Percentiles rank a stretch among this genome's conserved stretches.
Evolutionary conservation across 1,140 invertebrate genomes (phyloP).

Genomic region (Polypedilum pembai): DNA sequence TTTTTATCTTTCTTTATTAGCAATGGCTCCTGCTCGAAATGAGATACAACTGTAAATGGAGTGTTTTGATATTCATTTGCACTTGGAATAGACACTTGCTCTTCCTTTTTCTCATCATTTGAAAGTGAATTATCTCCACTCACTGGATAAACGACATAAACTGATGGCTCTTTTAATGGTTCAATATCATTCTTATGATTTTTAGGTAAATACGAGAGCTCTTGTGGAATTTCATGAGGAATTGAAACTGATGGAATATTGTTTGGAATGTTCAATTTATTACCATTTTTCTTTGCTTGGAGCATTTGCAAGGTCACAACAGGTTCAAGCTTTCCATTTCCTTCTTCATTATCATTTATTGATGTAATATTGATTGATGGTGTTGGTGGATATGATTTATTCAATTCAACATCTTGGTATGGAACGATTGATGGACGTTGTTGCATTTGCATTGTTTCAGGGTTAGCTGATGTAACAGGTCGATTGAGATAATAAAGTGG

Average conservation of each 20-base stretch:
- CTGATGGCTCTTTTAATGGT: conserved; percentile 44
- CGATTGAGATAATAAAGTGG: not conserved
- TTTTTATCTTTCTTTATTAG: conserved; percentile 45
- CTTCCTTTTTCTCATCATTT: conserved; percentile 48
- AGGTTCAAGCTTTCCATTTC: conserved; percentile 37
- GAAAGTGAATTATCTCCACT: conserved; percentile 37
- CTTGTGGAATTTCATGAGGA: conserved; percentile 12
- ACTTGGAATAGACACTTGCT: conserved; percentile 37
- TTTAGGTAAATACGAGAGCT: conserved; percentile 31
- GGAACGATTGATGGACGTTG: conserved; percentile 31
- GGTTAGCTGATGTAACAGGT: not conserved
- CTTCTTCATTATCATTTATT: conserved; percentile 31
- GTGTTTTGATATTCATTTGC: conserved; percentile 40
- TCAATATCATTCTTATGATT: conserved; percentile 34
- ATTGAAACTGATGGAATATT: conserved; percentile 15
- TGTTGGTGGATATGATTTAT: not conserved
- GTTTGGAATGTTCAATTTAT: no score
- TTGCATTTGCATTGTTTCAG: conserved; percentile 24
- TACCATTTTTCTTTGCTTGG: conserved; percentile 43
- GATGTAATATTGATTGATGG: conserved; percentile 1
- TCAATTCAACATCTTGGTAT: conserved; percentile 19
- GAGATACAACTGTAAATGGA: conserved; percentile 42
- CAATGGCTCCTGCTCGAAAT: conserved; percentile 46
- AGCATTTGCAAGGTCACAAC: conserved; percentile 61
- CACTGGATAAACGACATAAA: conserved; percentile 58